Conservation (phyloP, 2,113 vertebrate genomes). For the Phylloscopus whistleri region DNA sequence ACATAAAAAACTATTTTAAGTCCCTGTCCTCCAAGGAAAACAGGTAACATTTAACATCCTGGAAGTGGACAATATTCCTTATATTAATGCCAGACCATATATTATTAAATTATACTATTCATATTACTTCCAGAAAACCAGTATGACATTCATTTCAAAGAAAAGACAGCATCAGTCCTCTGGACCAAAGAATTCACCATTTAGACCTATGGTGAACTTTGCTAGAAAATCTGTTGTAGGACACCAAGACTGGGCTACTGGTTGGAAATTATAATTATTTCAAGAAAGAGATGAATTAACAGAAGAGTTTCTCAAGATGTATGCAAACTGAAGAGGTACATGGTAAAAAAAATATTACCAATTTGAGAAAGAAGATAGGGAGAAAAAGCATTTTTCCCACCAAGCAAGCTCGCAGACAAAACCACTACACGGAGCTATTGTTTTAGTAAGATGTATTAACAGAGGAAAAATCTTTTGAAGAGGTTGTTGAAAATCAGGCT, state of each 20-base stretch:
- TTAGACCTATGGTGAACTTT: neutral
- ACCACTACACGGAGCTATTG: neutral
- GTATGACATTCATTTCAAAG: neutral
- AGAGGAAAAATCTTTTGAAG: neutral
- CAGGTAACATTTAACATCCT: neutral
- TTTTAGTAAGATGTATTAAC: neutral
- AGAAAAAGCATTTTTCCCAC: neutral
- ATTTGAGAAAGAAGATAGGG: neutral
- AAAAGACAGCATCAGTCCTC: neutral
- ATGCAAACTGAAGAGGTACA: neutral
- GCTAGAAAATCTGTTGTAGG: neutral
- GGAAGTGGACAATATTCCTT: neutral
- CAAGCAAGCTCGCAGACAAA: neutral
- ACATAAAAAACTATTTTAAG: neutral
- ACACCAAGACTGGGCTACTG: neutral
- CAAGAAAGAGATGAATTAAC: neutral
- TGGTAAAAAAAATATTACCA: neutral
- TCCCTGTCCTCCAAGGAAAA: neutral
- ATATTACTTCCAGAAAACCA: neutral
- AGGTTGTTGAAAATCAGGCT: neutral
- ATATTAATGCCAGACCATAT: neutral
- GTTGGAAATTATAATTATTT: neutral
- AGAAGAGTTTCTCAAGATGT: neutral
- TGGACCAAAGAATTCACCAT: neutral
- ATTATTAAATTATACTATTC: neutral